A percentile compares a stretch with the other conserved stretches of the same genome.
These are phyloP conservation scores for Peromyscus aztecus DNA, from an alignment of 2,797 vertebrate species.

Conservation along the genomic window DNA sequence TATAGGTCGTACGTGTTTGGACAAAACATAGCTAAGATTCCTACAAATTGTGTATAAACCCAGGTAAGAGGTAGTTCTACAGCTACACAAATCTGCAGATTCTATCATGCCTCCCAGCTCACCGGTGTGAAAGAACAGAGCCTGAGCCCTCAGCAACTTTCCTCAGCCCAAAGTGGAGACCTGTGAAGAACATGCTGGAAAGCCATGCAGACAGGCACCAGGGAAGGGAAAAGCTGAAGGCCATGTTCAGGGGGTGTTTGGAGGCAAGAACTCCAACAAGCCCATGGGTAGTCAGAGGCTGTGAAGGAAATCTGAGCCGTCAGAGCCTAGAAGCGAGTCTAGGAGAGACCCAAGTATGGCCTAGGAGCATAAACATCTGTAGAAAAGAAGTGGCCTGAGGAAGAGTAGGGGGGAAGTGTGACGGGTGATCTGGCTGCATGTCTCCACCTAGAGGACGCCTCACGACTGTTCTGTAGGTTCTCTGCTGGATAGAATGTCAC, in stretches of 20 bases:
- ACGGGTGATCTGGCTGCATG: neutral
- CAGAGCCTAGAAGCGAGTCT: neutral
- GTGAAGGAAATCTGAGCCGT: neutral
- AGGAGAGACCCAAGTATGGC: neutral
- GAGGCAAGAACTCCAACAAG: neutral
- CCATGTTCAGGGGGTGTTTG: neutral
- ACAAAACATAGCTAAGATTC: constrained; percentile 18
- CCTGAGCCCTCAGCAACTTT: neutral
- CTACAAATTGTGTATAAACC: neutral
- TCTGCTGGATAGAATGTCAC: neutral
- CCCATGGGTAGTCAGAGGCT: neutral
- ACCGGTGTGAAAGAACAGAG: neutral
- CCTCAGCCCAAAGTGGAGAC: neutral
- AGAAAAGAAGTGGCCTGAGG: constrained; percentile 13
- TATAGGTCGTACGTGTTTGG: neutral
- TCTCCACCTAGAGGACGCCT: constrained; percentile 73
- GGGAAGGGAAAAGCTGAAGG: neutral
- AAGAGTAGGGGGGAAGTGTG: neutral
- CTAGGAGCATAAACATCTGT: neutral
- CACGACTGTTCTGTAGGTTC: neutral
- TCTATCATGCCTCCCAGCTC: neutral
- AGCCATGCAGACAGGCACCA: neutral
- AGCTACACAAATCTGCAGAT: neutral
- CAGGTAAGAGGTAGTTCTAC: constrained; percentile 27
- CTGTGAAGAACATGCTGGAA: neutral